phyloP scores from a whole-genome alignment of 2,113 vertebrate species.

The Anguilla rostrata region DNA sequence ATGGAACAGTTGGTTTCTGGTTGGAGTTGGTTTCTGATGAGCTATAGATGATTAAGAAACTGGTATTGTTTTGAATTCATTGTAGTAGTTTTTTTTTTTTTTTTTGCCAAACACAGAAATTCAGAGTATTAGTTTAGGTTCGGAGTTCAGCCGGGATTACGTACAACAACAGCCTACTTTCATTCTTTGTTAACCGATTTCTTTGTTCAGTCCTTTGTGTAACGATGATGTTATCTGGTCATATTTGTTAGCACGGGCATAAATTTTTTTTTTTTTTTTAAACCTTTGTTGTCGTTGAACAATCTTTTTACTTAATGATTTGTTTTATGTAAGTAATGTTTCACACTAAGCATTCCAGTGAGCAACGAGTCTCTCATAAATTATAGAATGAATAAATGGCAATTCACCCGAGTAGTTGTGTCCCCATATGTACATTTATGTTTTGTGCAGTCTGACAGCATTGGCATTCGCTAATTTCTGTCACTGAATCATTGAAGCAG shows the following conservation, averaged over 20 bases:
- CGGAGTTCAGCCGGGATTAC: not conserved
- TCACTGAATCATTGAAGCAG: not conserved
- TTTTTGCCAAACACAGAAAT: not conserved
- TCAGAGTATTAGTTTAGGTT: not conserved
- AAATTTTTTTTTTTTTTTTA: too few relatives aligned
- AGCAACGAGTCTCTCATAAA: not conserved
- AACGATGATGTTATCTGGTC: not conserved
- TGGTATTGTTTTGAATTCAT: not conserved
- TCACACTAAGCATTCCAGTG: not conserved
- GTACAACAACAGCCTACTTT: not conserved
- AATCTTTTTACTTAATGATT: not conserved
- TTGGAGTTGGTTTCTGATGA: not conserved
- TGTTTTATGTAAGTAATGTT: not conserved
- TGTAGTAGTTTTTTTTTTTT: not conserved
- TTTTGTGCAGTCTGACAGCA: not conserved
- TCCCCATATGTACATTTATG: not conserved
- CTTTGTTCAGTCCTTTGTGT: not conserved
- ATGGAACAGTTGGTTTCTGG: not conserved
- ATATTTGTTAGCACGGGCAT: not conserved
- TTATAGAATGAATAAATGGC: not conserved
- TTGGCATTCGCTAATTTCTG: not conserved
- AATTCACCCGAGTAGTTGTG: not conserved
- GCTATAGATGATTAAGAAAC: not conserved
- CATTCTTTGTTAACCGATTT: not conserved
- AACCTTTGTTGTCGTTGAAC: not conserved